Evolutionary conservation across 2,113 vertebrate genomes (phyloP), one percentile per base, ranked within the genome.

Genomic region (Macquaria ambigua): DNA sequence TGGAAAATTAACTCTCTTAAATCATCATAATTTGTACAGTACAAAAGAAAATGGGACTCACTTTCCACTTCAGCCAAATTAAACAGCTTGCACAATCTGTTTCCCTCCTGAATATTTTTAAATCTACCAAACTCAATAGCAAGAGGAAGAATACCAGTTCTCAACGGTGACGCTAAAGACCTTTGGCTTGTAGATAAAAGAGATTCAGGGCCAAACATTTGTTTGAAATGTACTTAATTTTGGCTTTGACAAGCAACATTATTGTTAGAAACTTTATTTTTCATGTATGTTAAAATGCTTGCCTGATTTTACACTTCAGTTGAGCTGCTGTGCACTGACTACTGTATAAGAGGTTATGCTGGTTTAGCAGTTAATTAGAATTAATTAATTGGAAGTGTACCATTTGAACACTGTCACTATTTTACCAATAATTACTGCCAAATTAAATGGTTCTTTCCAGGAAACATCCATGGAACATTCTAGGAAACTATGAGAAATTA

Each of bases 1-100:
- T 75, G 37, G 74, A 58, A 88, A 85, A 74, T 71, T 43, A 64
- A 86, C 50, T 67, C 41, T 46, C 34, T 77, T 58, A 80, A 77
- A 62, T 85, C 34, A 76, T 72, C 25, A 16, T 74, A 71, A 68
- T 82, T 66, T 85, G 52, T 58, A 50, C 20, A 18, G 66, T 59
- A 39, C 66, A 67, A 73, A 71, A 69, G 55, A 82, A 80, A 87
- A 82, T 53, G 39, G 37, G 37, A 74, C 66, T 85, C 72, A 28
- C 25, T 46, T 71, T 75, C 53, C 55, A 23, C 75, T 87, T 55
- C 34, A 20, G 34, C 39, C 25, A 67, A 77, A 85, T 74, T 67
- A 48, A 52, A 16, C 41, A 46, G 70, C 12, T 39, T 73, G 62
- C 25, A 74, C 28, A 28, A 25, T 69, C 20, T 77, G 52, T 84